Evolutionary conservation across 2,113 vertebrate species (phyloP).

Genomic region (Conger conger): DNA sequence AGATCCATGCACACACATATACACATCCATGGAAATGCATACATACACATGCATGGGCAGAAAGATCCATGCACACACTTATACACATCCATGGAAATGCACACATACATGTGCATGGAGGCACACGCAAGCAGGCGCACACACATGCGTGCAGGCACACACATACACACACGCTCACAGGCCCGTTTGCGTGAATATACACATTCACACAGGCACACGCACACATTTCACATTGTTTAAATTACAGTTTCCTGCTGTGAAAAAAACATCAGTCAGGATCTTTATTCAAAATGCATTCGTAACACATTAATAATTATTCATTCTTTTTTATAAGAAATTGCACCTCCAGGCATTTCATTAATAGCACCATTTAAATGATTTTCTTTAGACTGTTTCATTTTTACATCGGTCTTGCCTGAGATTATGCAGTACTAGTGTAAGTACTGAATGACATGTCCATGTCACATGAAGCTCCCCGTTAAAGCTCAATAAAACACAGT

Average conservation of each 20-base stretch:
- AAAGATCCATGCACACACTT: too few species aligned
- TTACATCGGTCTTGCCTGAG: background rate
- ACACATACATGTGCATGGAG: too few species aligned
- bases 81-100: too few species aligned
- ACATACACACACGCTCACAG: too few species aligned
- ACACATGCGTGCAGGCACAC: background rate
- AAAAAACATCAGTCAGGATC: slow-evolving; percentile 16
- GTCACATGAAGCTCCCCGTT: background rate
- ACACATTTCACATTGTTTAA: slow-evolving; percentile 19
- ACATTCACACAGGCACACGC: slow-evolving; percentile 26
- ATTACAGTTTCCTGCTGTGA: background rate
- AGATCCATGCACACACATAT: background rate
- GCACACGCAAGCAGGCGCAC: too few species aligned
- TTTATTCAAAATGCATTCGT: slow-evolving; percentile 37
- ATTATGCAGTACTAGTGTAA: slow-evolving; percentile 31
- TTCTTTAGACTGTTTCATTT: background rate
- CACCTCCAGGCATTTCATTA: slow-evolving; percentile 18
- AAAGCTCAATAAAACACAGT: too few species aligned
- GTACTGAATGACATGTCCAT: background rate
- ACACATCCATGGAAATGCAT: slow-evolving; percentile 15
- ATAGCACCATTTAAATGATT: background rate
- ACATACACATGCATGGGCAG: too few species aligned
- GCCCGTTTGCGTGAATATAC: slow-evolving; percentile 21
- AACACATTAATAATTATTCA: slow-evolving; percentile 51
- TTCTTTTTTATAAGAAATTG: slow-evolving; percentile 32